A percentile compares a stretch with the other conserved stretches of the same genome.
Evolutionary conservation across 2,113 vertebrate species (phyloP).

Genomic region (Corydoras maculifer): DNA sequence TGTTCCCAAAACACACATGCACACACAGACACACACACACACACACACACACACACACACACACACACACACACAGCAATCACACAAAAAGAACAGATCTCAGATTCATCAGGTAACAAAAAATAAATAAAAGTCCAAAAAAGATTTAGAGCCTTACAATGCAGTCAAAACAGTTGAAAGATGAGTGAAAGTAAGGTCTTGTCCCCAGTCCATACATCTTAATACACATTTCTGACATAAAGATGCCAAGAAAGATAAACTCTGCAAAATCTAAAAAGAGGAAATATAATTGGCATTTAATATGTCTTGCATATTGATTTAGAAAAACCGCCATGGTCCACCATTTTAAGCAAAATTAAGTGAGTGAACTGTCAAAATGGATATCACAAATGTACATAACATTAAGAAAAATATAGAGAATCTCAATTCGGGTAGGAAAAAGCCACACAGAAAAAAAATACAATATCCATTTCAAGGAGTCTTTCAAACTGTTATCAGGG

Average conservation of each 20-base stretch:
- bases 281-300: background rate
- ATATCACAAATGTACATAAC: too few relatives aligned
- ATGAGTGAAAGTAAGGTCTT: conserved; percentile 90
- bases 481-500: too few relatives aligned
- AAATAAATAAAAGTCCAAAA: background rate
- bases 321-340: too few relatives aligned
- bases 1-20: conserved; percentile 55
- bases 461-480: too few relatives aligned
- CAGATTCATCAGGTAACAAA: too few relatives aligned
- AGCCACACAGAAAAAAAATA: too few relatives aligned
- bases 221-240: conserved; percentile 91
- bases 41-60: background rate
- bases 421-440: too few relatives aligned
- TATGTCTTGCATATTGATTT: background rate
- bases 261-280: conserved; percentile 80
- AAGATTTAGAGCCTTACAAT: conserved; percentile 70
- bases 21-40: conserved; percentile 1
- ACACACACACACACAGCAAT: background rate
- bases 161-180: conserved; percentile 95
- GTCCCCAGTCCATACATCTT: conserved; percentile 90
- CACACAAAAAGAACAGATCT: background rate
- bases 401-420: too few relatives aligned
- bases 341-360: too few relatives aligned
- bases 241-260: conserved; percentile 92
- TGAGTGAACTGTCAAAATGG: too few relatives aligned